These are phyloP conservation scores for Vannuccia rotundouncinata DNA, from an alignment of 2,888 invertebrate species.

Conservation along the genomic window DNA sequence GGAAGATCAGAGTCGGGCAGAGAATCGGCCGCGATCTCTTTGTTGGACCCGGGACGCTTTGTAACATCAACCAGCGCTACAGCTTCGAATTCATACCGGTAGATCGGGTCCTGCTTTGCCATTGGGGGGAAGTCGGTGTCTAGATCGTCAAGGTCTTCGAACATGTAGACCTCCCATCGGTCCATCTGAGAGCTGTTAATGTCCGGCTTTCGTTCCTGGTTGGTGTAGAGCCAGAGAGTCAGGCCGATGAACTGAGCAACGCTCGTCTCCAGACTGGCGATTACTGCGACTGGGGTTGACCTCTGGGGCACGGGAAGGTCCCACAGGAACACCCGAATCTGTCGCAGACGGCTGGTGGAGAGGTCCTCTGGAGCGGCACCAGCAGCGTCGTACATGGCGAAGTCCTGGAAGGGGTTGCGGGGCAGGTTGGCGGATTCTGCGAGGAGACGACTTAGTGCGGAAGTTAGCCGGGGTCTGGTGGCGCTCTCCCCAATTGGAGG, in stretches of 20 bases:
- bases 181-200: neutral
- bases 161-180: conserved; percentile 66
- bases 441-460: neutral
- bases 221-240: conserved; percentile 66
- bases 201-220: conserved; percentile 62
- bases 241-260: conserved; percentile 65
- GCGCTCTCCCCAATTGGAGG: too few species aligned
- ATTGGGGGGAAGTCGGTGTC: conserved; percentile 85
- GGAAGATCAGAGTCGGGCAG: too few species aligned
- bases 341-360: neutral
- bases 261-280: conserved; percentile 13
- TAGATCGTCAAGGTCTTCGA: conserved; percentile 90
- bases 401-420: neutral
- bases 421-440: neutral
- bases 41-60: too few species aligned
- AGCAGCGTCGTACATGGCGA: neutral
- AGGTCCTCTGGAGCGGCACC: neutral
- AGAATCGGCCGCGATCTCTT: too few species aligned
- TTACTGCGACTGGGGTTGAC: conserved; percentile 13
- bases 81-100: conserved; percentile 88
- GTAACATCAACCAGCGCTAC: too few species aligned
- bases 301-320: conserved; percentile 23
- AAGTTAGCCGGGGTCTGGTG: too few species aligned
- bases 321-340: neutral
- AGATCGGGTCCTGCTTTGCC: conserved; percentile 77